Conservation (phyloP, 2,797 vertebrate genomes). For the Antennarius maculatus region DNA sequence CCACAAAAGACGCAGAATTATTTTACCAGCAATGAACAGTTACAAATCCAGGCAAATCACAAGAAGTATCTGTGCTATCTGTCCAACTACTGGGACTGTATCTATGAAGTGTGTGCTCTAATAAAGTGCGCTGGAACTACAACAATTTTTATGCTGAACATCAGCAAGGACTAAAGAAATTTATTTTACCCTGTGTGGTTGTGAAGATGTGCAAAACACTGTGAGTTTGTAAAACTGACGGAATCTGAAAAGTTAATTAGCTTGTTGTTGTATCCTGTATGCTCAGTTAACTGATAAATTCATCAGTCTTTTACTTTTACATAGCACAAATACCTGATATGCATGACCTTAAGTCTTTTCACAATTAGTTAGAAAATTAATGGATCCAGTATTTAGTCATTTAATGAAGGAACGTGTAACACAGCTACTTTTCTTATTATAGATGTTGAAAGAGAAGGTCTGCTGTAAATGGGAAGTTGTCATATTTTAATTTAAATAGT, state of each 20-base stretch:
- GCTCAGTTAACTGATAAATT: constrained; percentile 32
- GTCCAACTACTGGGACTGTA: constrained; percentile 63
- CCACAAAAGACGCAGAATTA: constrained; percentile 35
- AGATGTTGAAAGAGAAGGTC: background rate
- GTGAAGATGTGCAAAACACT: constrained; percentile 53
- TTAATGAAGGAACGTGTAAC: constrained; percentile 11
- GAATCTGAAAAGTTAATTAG: constrained; percentile 63
- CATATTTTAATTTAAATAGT: constrained; percentile 1
- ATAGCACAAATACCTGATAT: constrained; percentile 10
- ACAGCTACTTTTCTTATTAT: background rate
- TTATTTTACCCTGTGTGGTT: constrained; percentile 43
- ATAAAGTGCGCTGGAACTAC: constrained; percentile 73
- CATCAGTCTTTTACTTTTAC: constrained; percentile 8
- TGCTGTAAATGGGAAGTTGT: background rate
- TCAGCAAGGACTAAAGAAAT: constrained; percentile 48
- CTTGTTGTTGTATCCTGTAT: constrained; percentile 51
- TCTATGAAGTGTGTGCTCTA: constrained; percentile 63
- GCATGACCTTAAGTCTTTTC: constrained; percentile 31
- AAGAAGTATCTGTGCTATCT: constrained; percentile 58
- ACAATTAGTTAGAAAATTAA: constrained; percentile 24
- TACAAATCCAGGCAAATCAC: constrained; percentile 56
- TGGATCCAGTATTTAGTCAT: constrained; percentile 22
- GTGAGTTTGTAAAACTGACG: constrained; percentile 65
- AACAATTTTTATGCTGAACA: constrained; percentile 55
- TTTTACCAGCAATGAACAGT: constrained; percentile 58